Evolutionary conservation across 2,888 invertebrate species (phyloP).

Genomic region (Lasioglossum marginatum): DNA sequence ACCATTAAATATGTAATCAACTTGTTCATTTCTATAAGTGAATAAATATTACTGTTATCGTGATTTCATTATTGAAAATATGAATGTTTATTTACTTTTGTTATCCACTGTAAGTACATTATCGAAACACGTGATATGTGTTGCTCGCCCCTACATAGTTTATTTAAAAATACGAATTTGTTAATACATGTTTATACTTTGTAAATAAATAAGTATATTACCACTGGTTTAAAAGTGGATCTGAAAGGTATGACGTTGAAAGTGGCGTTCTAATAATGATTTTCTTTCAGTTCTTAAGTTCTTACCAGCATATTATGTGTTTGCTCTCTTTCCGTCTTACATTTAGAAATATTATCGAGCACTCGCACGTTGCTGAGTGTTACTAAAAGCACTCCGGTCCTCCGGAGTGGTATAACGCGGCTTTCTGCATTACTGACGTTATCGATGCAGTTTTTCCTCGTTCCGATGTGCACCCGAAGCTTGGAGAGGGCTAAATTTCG

Average conservation of each 20-base stretch:
- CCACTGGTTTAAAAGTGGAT: background rate
- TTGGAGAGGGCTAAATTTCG: conserved; percentile 29
- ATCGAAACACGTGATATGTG: background rate
- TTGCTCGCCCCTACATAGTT: background rate
- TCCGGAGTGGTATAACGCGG: background rate
- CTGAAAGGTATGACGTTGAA: background rate
- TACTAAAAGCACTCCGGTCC: conserved; percentile 1
- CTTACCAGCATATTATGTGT: background rate
- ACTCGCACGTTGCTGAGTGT: background rate
- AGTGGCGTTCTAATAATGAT: background rate
- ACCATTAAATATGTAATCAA: too few relatives aligned
- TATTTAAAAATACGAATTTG: background rate
- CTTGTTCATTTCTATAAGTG: too few relatives aligned
- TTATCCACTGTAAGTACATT: too few relatives aligned
- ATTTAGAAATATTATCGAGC: conserved; percentile 11
- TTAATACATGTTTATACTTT: too few relatives aligned
- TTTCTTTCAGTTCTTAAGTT: background rate
- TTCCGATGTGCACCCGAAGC: background rate
- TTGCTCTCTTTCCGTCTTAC: conserved; percentile 3
- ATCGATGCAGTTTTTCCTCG: conserved; percentile 30
- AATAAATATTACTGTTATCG: too few relatives aligned
- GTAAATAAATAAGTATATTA: background rate
- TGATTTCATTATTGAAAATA: too few relatives aligned
- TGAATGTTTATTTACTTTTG: too few relatives aligned
- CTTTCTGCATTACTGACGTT: conserved; percentile 20